A percentile compares a stretch with the other conserved stretches of the same genome.
phyloP scores from a whole-genome alignment of 2,888 invertebrate species.

The Eudasyphora cyanicolor region DNA sequence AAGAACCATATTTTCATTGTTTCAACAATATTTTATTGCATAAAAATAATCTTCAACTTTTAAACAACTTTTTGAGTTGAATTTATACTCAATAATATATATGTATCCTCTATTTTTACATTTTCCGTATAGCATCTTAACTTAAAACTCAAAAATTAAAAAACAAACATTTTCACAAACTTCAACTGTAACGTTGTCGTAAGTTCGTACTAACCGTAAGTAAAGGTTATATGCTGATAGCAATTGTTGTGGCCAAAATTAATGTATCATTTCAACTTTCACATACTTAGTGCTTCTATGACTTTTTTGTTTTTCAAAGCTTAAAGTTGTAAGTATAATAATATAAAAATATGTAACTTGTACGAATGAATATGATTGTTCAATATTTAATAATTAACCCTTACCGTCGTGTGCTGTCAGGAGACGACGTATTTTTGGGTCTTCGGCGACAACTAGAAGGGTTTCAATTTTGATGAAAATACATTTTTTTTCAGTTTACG shows the following conservation, averaged over 20 bases:
- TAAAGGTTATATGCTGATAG: slow-evolving; percentile 28
- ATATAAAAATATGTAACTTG: too few species aligned
- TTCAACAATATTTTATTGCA: slow-evolving; percentile 62
- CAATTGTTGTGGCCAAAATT: slow-evolving; percentile 13
- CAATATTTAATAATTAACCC: too few species aligned
- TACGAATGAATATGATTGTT: too few species aligned
- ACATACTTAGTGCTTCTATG: neutral
- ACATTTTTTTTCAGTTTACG: too few species aligned
- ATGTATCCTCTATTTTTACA: slow-evolving; percentile 50
- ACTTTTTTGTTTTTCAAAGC: neutral
- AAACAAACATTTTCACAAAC: slow-evolving; percentile 1
- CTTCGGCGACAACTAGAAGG: too few species aligned
- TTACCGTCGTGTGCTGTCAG: too few species aligned
- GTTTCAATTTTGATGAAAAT: too few species aligned
- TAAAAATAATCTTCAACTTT: slow-evolving; percentile 57
- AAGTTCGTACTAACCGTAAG: too few species aligned
- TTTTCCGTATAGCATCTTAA: slow-evolving; percentile 23
- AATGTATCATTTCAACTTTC: neutral
- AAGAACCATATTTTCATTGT: too few species aligned
- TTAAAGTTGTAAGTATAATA: neutral
- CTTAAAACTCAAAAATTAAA: neutral
- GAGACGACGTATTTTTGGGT: too few species aligned
- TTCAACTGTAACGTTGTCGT: slow-evolving; percentile 40
- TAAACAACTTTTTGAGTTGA: slow-evolving; percentile 37
- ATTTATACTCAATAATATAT: slow-evolving; percentile 31